A percentile compares a stretch with the other conserved stretches of the same genome.
Conservation (phyloP, 2,113 vertebrate genomes). For the Sciurus niger region DNA sequence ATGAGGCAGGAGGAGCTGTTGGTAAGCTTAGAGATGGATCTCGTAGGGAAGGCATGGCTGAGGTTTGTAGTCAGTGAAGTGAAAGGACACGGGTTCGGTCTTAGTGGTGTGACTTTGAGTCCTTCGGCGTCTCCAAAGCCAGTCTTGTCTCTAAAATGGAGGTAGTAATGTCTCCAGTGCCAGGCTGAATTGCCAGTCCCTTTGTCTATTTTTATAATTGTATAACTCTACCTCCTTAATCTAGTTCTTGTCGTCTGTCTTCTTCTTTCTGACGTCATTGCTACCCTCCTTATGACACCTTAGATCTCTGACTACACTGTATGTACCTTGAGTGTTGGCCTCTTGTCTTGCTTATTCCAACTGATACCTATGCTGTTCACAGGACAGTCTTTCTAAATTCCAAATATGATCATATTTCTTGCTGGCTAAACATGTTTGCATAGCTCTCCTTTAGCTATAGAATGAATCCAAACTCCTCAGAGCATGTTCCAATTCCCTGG, state of each 20-base stretch:
- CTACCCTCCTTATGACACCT: background rate
- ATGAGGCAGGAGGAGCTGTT: background rate
- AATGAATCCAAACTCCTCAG: background rate
- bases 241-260: background rate
- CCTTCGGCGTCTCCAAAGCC: background rate
- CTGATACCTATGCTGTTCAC: background rate
- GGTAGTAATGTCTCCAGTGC: conserved; percentile 22
- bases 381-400: conserved; percentile 34
- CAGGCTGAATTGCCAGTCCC: conserved; percentile 15
- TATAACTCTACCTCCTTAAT: background rate
- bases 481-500: background rate
- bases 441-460: background rate
- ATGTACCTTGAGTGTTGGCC: background rate
- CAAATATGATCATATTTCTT: background rate
- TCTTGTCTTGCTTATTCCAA: background rate
- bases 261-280: conserved; percentile 27
- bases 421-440: background rate
- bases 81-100: background rate
- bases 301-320: background rate
- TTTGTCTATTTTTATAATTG: background rate
- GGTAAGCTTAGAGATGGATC: background rate
- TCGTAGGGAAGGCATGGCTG: background rate
- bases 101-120: conserved; percentile 23
- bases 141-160: conserved; percentile 26
- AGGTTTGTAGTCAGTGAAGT: background rate